Evolutionary conservation across 1,140 invertebrate genomes (phyloP), one percentile per base, ranked within the genome.

Genomic region (Apolygus lucorum): DNA sequence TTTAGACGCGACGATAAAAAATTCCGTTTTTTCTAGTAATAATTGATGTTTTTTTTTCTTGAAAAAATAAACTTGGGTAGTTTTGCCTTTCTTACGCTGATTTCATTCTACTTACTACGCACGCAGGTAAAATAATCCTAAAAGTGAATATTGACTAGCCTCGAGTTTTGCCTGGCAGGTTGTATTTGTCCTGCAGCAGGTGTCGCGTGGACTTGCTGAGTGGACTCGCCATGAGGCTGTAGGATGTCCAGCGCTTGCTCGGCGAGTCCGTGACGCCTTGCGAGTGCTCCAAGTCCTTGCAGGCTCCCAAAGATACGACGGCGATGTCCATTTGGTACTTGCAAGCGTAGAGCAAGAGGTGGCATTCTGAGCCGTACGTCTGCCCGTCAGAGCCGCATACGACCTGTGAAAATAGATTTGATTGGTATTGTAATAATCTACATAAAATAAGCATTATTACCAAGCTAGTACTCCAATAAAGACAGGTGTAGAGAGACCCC

Each of bases 191-290:
- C 25, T 87, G 87, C 68, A 90, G 81, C 59, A 89, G 82, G 80
- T 91, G 90, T 78, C 88, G 84, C 17, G 88, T 92, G 42, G 88
- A 91, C 81, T 91, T 93, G 2, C 88, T 90, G 67, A 86, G 77
- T 34, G 88, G 88, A 2, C 87, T 88, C 73, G 88, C 85, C 42
- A 83, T 84, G 73, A 89, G 88, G n/a, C 86, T 87, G 1, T 88
- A 90, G 71, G 87, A 91, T 0, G 73, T 75, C 75, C 75, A 76
- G 34, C 87, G 85, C 73, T 87, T 83, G 17, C 86, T 81, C 0
- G 90, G 89, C 70, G 86, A 86, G 73, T 90, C 90, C 13, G 90
- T 91, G 49, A 84, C 85, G 2, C 68, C 67, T 14, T 74, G 67
- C 42, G 69, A 67, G 59, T 69, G 67, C 28, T 74, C 69, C 68